Percentiles rank a stretch among this genome's conserved stretches.
Conservation (phyloP, 2,113 vertebrate genomes). For the Micromys minutus region DNA sequence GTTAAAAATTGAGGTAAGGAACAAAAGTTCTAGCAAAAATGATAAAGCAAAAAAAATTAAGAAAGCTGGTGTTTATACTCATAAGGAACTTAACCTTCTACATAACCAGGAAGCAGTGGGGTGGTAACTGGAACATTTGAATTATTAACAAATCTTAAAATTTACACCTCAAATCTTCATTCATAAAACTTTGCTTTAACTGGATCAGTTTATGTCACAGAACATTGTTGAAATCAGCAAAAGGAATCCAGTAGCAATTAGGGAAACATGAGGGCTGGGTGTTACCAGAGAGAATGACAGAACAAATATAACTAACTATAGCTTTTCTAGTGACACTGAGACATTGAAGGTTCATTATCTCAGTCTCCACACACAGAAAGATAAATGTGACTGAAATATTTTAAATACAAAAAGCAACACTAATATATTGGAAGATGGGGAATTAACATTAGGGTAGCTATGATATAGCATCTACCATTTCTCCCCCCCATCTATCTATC, state of each 20-base stretch:
- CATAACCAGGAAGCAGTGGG: neutral
- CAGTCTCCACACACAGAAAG: neutral
- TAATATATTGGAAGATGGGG: rapidly evolving
- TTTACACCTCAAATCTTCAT: too few relatives aligned
- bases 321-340: neutral
- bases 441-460: neutral
- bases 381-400: neutral
- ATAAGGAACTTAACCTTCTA: neutral
- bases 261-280: neutral
- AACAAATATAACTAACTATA: neutral
- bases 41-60: neutral
- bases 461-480: neutral
- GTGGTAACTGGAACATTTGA: too few relatives aligned
- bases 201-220: neutral
- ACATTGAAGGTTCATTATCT: neutral
- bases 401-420: neutral
- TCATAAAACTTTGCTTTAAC: too few relatives aligned
- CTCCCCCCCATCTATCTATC: too few relatives aligned
- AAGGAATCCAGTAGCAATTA: neutral
- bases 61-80: neutral
- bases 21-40: neutral
- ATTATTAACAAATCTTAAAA: neutral
- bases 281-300: neutral
- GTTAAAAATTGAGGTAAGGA: neutral
- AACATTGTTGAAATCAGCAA: neutral